phyloP scores from a whole-genome alignment of 2,888 invertebrate species.

The Biston stratarius region DNA sequence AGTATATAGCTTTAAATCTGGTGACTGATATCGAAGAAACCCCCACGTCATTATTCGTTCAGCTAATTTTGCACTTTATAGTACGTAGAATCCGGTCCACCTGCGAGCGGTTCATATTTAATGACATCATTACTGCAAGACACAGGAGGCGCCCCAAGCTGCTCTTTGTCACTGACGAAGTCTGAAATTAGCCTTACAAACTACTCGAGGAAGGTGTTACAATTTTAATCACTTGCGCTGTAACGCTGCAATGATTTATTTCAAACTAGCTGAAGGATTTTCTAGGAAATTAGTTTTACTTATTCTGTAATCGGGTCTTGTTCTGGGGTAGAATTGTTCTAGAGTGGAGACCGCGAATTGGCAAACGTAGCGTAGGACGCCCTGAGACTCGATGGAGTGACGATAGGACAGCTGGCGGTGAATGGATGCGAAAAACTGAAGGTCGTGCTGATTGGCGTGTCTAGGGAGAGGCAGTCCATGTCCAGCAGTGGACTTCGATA shows the following conservation, averaged over 20 bases:
- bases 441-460: too few relatives aligned
- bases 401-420: too few relatives aligned
- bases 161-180: constrained; percentile 54
- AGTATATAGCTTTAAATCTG: too few relatives aligned
- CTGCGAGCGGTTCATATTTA: constrained; percentile 74
- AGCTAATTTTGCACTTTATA: constrained; percentile 17
- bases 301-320: not conserved
- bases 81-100: constrained; percentile 23
- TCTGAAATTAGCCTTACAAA: constrained; percentile 43
- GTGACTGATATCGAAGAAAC: not conserved
- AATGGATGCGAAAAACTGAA: too few relatives aligned
- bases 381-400: too few relatives aligned
- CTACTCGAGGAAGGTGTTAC: constrained; percentile 37
- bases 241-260: constrained; percentile 15
- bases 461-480: too few relatives aligned
- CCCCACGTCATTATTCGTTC: constrained; percentile 1
- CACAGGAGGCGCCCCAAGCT: constrained; percentile 64
- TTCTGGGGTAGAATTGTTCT: too few relatives aligned
- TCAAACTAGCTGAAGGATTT: constrained; percentile 8
- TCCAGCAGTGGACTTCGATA: too few relatives aligned
- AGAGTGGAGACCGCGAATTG: too few relatives aligned
- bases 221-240: constrained; percentile 42
- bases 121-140: constrained; percentile 82
- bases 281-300: not conserved
- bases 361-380: too few relatives aligned